A percentile compares a stretch with the other conserved stretches of the same genome.
Conservation (phyloP, 2,888 invertebrate species). For the Oscheius sp. region DNA sequence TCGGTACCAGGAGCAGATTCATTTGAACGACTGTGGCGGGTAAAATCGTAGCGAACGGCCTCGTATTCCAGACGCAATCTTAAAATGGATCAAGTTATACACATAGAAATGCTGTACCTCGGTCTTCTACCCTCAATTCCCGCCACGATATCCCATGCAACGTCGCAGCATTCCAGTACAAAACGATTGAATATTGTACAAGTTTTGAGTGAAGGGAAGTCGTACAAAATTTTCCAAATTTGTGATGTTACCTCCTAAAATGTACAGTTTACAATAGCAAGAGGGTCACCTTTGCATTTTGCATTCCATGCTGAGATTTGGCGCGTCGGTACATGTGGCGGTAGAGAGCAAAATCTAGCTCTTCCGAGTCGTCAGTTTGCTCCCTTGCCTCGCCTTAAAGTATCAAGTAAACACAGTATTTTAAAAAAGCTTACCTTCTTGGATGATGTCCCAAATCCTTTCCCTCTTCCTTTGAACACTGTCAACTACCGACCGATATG, state of each 20-base stretch:
- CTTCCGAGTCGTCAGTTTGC: constrained; percentile 40
- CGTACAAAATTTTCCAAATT: constrained; percentile 89
- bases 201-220: constrained; percentile 88
- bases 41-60: constrained; percentile 49
- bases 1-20: constrained; percentile 11
- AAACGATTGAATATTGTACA: constrained; percentile 85
- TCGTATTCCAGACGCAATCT: constrained; percentile 59
- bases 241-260: constrained; percentile 79
- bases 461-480: constrained; percentile 81
- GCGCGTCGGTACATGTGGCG: constrained; percentile 48
- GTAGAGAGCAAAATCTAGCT: constrained; percentile 50
- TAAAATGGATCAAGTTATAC: background rate
- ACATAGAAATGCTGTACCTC: constrained; percentile 34
- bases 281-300: constrained; percentile 50
- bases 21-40: constrained; percentile 47
- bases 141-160: constrained; percentile 86
- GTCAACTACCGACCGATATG: constrained; percentile 82
- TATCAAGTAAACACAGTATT: background rate
- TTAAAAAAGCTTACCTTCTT: constrained; percentile 33
- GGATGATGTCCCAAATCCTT: constrained; percentile 81
- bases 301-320: constrained; percentile 56
- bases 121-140: constrained; percentile 58
- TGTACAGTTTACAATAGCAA: background rate
- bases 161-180: constrained; percentile 84
- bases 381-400: constrained; percentile 18